Evolutionary conservation across 2,797 vertebrate species (phyloP).

Genomic region (Sebastolobus alascanus): DNA sequence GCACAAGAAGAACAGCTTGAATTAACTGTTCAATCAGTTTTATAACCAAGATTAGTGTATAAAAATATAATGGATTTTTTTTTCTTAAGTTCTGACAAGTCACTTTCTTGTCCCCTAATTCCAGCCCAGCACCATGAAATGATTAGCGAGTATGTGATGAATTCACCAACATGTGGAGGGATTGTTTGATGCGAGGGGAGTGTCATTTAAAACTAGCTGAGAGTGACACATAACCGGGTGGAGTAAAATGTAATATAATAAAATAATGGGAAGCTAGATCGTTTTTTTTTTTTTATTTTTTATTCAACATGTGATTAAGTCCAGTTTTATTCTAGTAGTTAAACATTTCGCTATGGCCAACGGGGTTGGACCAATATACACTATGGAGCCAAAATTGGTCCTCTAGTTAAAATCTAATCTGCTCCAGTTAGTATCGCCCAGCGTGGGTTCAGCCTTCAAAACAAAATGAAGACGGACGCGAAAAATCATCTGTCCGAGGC

Average conservation of each 20-base stretch:
- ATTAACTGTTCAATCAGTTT: constrained; percentile 25
- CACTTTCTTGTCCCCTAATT: background rate
- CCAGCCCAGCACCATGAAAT: background rate
- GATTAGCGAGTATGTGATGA: background rate
- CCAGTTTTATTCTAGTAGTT: background rate
- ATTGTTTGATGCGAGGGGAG: background rate
- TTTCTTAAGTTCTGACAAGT: background rate
- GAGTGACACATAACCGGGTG: background rate
- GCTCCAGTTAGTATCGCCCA: no score
- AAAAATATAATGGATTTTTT: background rate
- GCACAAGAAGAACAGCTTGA: constrained; percentile 13
- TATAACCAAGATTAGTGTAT: constrained; percentile 7
- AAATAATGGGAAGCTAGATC: no score
- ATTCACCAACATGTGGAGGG: background rate
- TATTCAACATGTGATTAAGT: background rate
- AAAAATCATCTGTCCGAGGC: no score
- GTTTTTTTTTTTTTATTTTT: background rate
- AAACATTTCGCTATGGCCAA: no score
- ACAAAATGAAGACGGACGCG: no score
- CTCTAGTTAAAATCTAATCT: background rate
- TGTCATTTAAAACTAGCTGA: background rate
- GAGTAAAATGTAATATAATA: background rate
- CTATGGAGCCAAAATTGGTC: background rate
- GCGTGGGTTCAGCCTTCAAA: no score
- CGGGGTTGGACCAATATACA: background rate